These are phyloP conservation scores for Drosophila persimilis DNA, from an alignment of 1,140 invertebrate genomes.

Conservation along the genomic window DNA sequence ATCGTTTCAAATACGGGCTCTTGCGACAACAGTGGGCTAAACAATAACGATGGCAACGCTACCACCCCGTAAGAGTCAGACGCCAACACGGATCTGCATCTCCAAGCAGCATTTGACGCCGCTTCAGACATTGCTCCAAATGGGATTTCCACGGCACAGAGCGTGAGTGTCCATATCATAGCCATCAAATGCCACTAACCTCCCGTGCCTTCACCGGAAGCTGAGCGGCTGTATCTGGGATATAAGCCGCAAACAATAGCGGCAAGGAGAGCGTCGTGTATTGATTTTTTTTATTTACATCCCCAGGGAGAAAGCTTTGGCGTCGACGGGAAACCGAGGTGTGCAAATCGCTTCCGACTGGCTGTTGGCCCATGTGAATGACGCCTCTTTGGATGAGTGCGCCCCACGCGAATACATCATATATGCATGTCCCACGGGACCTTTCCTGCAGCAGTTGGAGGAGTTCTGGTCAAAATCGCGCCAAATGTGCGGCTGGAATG, in stretches of 20 bases:
- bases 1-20: neutral
- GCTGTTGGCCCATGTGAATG: conserved; percentile 94
- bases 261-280: conserved; percentile 21
- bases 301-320: conserved; percentile 92
- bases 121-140: conserved; percentile 91
- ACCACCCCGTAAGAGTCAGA: conserved; percentile 88
- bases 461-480: conserved; percentile 92
- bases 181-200: neutral
- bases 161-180: conserved; percentile 86
- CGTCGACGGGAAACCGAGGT: conserved; percentile 93
- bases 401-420: conserved; percentile 92
- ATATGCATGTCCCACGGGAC: conserved; percentile 92
- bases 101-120: conserved; percentile 89
- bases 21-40: neutral
- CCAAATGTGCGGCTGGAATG: conserved; percentile 91
- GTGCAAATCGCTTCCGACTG: conserved; percentile 94
- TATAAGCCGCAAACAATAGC: neutral
- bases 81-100: conserved; percentile 86
- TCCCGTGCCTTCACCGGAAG: neutral
- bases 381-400: conserved; percentile 89
- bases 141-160: conserved; percentile 93
- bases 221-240: neutral
- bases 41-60: conserved; percentile 86
- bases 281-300: conserved; percentile 53
- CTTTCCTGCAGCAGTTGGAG: conserved; percentile 87